phyloP scores from a whole-genome alignment of 2,113 vertebrate genomes.

The Poeciliopsis retropinna region DNA sequence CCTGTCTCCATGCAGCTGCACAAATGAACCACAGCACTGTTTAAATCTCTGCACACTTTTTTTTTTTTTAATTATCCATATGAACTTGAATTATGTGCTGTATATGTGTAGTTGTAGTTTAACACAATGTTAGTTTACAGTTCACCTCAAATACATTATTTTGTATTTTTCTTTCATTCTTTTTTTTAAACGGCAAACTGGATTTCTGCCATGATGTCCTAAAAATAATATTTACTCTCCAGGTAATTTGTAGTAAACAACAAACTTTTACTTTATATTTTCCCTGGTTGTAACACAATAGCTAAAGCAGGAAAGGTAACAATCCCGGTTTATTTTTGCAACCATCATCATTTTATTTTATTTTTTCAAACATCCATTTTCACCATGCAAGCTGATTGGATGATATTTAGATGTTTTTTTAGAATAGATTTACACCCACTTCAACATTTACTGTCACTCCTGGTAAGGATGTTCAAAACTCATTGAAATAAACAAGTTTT shows the following conservation, averaged over 20 bases:
- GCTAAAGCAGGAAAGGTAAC: too few species aligned
- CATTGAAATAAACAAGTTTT: too few species aligned
- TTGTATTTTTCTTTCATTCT: not conserved
- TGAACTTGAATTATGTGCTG: not conserved
- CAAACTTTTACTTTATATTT: not conserved
- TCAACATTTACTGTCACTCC: too few species aligned
- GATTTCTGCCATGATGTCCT: not conserved
- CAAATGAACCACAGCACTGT: constrained; percentile 38
- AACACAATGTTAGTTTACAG: not conserved
- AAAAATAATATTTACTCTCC: not conserved
- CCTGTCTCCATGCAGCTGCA: constrained; percentile 54
- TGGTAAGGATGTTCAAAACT: too few species aligned
- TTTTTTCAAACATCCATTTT: too few species aligned
- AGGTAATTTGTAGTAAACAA: not conserved
- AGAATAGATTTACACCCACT: too few species aligned
- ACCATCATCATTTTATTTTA: too few species aligned
- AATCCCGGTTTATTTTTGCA: too few species aligned
- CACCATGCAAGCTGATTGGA: too few species aligned
- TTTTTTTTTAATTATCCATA: not conserved
- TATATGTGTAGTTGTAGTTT: not conserved
- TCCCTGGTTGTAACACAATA: too few species aligned
- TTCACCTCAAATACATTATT: not conserved
- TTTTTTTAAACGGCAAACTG: not conserved
- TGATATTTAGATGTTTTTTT: too few species aligned
- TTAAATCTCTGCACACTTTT: not conserved